Conservation (phyloP, 1,140 invertebrate species). For the Pantala flavescens region DNA sequence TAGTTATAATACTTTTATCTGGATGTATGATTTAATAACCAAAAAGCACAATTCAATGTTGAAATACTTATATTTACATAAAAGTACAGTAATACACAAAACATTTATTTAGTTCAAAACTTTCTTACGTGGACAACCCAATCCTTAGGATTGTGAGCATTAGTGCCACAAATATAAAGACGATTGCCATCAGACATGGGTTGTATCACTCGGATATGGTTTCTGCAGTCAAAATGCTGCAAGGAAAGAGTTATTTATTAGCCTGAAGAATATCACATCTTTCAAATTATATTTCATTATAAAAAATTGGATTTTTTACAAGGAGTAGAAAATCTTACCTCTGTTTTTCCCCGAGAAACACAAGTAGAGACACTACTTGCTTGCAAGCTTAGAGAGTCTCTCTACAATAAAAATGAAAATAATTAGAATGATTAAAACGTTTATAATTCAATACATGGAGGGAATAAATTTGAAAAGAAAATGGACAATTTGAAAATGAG, state of each 20-base stretch:
- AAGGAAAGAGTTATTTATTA: slow-evolving; percentile 28
- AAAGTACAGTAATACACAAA: no score
- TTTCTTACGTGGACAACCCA: slow-evolving; percentile 79
- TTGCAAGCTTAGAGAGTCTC: background rate
- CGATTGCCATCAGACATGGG: slow-evolving; percentile 73
- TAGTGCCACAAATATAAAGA: slow-evolving; percentile 82
- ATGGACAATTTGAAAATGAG: no score
- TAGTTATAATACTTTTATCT: no score
- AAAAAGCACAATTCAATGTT: no score
- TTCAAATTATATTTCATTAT: background rate
- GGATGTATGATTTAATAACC: no score
- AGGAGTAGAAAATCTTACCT: background rate
- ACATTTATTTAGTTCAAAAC: no score
- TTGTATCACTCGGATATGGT: slow-evolving; percentile 83
- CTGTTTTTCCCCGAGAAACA: background rate
- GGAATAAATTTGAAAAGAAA: no score
- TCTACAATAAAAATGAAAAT: background rate
- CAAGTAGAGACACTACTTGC: background rate
- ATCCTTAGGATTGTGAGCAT: slow-evolving; percentile 84
- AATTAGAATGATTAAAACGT: background rate
- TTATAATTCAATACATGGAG: background rate
- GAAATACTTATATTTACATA: no score
- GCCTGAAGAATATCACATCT: background rate
- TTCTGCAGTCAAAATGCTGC: slow-evolving; percentile 82
- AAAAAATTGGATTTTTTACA: background rate